phyloP scores from a whole-genome alignment of 2,888 invertebrate genomes.

The Criorhina ranunculi region DNA sequence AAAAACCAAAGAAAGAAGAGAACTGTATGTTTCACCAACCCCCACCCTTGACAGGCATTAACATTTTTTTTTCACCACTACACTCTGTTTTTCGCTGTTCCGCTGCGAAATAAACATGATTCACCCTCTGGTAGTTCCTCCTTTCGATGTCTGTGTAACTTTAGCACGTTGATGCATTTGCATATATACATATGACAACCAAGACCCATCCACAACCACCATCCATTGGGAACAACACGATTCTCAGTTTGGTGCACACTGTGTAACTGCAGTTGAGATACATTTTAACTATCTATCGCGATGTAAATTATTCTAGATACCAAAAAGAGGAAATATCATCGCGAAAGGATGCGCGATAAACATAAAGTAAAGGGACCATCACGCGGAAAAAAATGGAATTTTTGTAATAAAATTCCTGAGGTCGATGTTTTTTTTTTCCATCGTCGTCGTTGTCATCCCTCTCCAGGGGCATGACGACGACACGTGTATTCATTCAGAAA shows the following conservation, averaged over 20 bases:
- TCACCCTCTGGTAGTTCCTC: constrained; percentile 43
- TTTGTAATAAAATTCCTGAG: constrained; percentile 51
- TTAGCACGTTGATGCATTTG: constrained; percentile 52
- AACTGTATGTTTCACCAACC: background rate
- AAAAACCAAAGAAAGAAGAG: background rate
- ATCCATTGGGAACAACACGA: constrained; percentile 13
- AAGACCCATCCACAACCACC: background rate
- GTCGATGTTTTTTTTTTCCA: constrained; percentile 1
- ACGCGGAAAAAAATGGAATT: constrained; percentile 30
- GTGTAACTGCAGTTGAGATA: constrained; percentile 62
- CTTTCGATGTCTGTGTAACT: constrained; percentile 7
- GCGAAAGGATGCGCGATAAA: constrained; percentile 26
- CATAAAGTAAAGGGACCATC: constrained; percentile 20
- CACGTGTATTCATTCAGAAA: constrained; percentile 70
- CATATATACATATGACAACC: constrained; percentile 53
- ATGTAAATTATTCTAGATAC: constrained; percentile 69
- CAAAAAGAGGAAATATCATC: constrained; percentile 43
- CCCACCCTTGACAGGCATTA: constrained; percentile 15
- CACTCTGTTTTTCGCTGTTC: constrained; percentile 21
- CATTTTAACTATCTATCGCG: constrained; percentile 71
- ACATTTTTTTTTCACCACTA: constrained; percentile 4
- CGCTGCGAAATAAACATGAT: constrained; percentile 56
- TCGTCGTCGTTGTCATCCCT: background rate
- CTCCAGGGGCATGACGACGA: constrained; percentile 25
- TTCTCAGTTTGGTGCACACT: constrained; percentile 26